phyloP scores from a whole-genome alignment of 2,113 vertebrate species.

The Ptilonorhynchus violaceus region DNA sequence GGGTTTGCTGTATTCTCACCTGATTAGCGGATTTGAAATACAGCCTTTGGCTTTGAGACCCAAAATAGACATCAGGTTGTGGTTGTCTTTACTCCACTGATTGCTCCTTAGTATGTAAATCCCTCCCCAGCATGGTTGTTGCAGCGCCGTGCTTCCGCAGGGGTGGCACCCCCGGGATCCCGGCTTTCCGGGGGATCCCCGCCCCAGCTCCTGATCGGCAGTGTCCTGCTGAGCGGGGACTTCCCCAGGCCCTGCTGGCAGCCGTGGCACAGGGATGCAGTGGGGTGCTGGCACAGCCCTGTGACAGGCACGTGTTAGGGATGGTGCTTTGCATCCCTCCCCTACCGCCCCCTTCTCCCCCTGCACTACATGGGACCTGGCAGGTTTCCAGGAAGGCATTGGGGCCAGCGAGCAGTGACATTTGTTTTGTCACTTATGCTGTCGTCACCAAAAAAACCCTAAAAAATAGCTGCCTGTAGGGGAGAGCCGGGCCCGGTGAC shows the following conservation, averaged over 20 bases:
- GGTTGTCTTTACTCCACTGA: background rate
- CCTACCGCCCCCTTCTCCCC: background rate
- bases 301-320: background rate
- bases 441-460: background rate
- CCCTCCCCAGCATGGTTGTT: background rate
- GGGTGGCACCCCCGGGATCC: background rate
- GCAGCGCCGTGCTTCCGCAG: background rate
- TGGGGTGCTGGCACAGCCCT: background rate
- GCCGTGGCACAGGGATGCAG: background rate
- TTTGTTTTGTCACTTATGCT: slow-evolving; percentile 32
- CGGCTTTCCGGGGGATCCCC: background rate
- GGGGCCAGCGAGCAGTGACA: background rate
- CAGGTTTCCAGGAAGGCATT: background rate
- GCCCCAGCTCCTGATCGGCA: accelerated
- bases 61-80: slow-evolving; percentile 10
- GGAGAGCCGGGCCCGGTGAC: slow-evolving; percentile 1
- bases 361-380: accelerated
- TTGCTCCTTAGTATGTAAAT: slow-evolving; percentile 47
- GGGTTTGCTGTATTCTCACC: background rate
- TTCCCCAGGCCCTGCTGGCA: background rate
- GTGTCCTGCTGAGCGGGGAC: background rate
- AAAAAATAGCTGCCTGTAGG: slow-evolving; percentile 10
- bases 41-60: slow-evolving; percentile 28
- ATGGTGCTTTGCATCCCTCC: background rate
- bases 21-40: background rate